phyloP scores from a whole-genome alignment of 2,113 vertebrate genomes.

The Polyodon spathula region DNA sequence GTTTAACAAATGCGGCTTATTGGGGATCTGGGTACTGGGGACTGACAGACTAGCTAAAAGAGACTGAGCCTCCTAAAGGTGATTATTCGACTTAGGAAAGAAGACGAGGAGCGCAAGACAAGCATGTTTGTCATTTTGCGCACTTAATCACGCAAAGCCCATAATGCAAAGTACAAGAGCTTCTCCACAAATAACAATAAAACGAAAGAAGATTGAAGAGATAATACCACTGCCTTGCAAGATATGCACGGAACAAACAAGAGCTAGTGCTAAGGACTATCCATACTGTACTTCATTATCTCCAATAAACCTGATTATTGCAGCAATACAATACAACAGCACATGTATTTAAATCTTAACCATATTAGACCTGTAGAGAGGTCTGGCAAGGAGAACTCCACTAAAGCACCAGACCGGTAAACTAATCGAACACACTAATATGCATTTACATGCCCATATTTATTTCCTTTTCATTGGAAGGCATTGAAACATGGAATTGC shows the following conservation, averaged over 20 bases:
- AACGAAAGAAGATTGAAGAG: constrained; percentile 52
- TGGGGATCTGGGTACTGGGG: constrained; percentile 42
- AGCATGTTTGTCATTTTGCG: constrained; percentile 65
- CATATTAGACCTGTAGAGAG: too few species aligned
- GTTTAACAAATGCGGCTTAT: constrained; percentile 68
- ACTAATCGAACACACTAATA: too few species aligned
- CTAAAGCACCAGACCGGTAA: too few species aligned
- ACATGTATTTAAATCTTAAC: too few species aligned
- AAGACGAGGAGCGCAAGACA: constrained; percentile 59
- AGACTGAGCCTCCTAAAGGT: constrained; percentile 64
- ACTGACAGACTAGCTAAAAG: constrained; percentile 56
- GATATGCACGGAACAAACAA: constrained; percentile 13
- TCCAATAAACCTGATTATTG: too few species aligned
- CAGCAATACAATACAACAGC: too few species aligned
- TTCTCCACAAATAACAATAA: constrained; percentile 55
- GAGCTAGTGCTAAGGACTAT: too few species aligned
- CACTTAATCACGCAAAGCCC: constrained; percentile 58
- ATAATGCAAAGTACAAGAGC: constrained; percentile 46
- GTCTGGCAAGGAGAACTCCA: too few species aligned
- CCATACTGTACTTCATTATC: too few species aligned
- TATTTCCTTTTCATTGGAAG: too few species aligned
- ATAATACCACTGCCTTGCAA: constrained; percentile 29
- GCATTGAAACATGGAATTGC: too few species aligned
- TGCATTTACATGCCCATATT: too few species aligned
- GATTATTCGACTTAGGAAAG: constrained; percentile 77